Conservation (phyloP, 92 coral and sea anemone genomes). For the Porites cylindrica region DNA sequence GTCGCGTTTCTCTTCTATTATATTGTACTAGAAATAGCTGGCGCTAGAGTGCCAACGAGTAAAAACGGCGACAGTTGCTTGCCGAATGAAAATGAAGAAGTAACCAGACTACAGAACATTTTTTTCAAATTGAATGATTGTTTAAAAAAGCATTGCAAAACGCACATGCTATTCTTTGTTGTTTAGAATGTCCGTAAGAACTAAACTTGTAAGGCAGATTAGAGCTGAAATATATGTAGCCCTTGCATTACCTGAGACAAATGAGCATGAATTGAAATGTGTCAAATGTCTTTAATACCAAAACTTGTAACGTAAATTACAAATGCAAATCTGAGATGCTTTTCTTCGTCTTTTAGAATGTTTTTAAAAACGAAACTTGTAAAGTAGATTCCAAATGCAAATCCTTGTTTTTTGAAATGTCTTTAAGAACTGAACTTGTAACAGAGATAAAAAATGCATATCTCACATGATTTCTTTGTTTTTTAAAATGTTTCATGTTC, state of each 20-base stretch:
- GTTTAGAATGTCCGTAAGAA: too few species aligned
- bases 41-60: slow-evolving; percentile 11
- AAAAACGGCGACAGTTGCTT: background rate
- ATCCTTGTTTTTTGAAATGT: slow-evolving; percentile 1
- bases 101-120: slow-evolving; percentile 9
- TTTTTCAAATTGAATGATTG: background rate
- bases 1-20: background rate
- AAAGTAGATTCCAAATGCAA: background rate
- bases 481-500: background rate
- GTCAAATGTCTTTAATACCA: background rate
- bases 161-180: too few species aligned
- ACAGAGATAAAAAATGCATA: background rate
- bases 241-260: background rate
- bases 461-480: background rate
- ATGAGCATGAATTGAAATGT: background rate
- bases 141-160: too few species aligned
- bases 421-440: slow-evolving; percentile 9
- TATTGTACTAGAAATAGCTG: slow-evolving; percentile 1
- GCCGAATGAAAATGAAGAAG: background rate
- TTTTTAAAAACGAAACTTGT: background rate
- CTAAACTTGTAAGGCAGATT: background rate
- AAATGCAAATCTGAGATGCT: background rate
- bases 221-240: background rate
- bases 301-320: background rate
- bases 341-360: background rate